Conservation (phyloP, 2,888 invertebrate genomes). For the Phrixothrix hirtus region DNA sequence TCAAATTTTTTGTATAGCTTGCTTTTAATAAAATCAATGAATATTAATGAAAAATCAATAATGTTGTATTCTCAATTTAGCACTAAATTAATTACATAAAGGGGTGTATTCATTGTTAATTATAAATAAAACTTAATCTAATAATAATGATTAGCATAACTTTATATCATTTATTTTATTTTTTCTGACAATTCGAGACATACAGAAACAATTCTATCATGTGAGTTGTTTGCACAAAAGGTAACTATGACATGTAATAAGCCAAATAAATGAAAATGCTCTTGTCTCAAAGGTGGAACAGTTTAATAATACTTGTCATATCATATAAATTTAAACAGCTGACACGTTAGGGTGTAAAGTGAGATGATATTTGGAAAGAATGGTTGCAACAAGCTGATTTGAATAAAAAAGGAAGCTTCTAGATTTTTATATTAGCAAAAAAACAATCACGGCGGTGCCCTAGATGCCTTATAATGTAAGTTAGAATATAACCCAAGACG, state of each 20-base stretch:
- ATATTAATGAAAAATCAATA: too few species aligned
- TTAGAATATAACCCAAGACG: slow-evolving; percentile 19
- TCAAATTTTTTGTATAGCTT: too few species aligned
- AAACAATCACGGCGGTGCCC: slow-evolving; percentile 16
- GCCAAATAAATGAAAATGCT: not conserved
- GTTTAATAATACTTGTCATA: not conserved
- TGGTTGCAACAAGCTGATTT: not conserved
- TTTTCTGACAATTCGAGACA: not conserved
- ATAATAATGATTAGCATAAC: too few species aligned
- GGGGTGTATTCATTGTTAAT: too few species aligned
- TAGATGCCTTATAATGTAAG: slow-evolving; percentile 16
- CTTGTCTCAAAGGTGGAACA: not conserved
- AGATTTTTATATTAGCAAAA: slow-evolving; percentile 25
- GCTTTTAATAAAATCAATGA: too few species aligned
- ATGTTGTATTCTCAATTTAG: too few species aligned
- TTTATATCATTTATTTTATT: not conserved
- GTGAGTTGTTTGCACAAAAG: not conserved
- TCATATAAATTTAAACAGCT: not conserved
- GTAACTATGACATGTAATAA: not conserved
- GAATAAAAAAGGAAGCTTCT: slow-evolving; percentile 3
- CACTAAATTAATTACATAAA: too few species aligned
- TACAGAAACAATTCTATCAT: not conserved
- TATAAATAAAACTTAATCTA: too few species aligned
- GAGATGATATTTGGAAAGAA: not conserved
- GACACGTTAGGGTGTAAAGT: not conserved